Evolutionary conservation across 1,140 invertebrate species (phyloP).

Genomic region (Chironomus tepperi): DNA sequence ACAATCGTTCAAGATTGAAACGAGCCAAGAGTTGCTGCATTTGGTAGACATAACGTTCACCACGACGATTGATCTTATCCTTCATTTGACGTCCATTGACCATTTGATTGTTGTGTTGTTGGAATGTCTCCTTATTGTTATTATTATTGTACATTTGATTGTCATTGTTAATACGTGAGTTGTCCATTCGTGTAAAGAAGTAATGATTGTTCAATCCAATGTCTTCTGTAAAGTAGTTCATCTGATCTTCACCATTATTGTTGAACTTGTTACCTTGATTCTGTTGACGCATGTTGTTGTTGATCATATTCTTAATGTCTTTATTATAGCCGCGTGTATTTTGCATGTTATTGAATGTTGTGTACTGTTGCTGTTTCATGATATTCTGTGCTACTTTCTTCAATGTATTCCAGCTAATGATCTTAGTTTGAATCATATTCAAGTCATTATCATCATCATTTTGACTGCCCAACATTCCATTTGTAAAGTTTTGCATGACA

Average conservation of each 20-base stretch:
- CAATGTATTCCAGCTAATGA: too few species aligned
- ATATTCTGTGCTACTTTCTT: too few species aligned
- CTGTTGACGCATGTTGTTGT: too few species aligned
- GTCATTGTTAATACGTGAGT: conserved; percentile 44
- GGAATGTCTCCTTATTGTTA: conserved; percentile 35
- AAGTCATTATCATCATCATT: too few species aligned
- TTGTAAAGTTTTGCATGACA: too few species aligned
- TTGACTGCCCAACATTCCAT: too few species aligned
- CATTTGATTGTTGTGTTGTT: too few species aligned
- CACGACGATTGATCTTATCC: conserved; percentile 47
- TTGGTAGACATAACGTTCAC: conserved; percentile 50
- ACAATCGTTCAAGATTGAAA: conserved; percentile 56
- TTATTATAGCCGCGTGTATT: too few species aligned
- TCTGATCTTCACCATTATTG: conserved; percentile 41
- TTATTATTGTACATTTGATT: conserved; percentile 35
- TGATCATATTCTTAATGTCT: too few species aligned
- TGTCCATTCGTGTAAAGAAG: conserved; percentile 45
- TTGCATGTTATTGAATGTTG: too few species aligned
- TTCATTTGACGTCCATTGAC: conserved; percentile 28
- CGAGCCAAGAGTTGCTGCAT: conserved; percentile 54
- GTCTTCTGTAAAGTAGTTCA: conserved; percentile 60
- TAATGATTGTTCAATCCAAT: conserved; percentile 58
- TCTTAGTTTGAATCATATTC: too few species aligned
- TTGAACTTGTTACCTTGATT: conserved; percentile 25
- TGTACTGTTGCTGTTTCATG: too few species aligned